Evolutionary conservation across 2,113 vertebrate species (phyloP).

Genomic region (Rhagologus leucostigma): DNA sequence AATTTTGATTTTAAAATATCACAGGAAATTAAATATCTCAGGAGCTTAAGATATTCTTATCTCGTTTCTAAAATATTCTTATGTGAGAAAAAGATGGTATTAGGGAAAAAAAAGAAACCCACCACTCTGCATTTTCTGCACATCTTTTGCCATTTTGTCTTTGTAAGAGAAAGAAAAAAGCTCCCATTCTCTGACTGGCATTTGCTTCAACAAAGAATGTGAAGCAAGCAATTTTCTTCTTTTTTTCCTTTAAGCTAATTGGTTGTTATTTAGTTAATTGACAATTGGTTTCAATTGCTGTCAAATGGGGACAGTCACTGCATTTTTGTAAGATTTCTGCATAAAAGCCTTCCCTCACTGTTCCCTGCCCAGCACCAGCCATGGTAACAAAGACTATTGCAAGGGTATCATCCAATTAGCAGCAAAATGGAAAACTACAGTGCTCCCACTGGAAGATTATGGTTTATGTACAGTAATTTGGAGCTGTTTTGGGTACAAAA

Average conservation of each 20-base stretch:
- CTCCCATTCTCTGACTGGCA: background rate
- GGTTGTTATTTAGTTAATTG: constrained; percentile 46
- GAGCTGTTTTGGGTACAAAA: constrained; percentile 32
- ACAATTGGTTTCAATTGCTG: constrained; percentile 29
- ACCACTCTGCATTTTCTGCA: background rate
- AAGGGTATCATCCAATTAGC: constrained; percentile 53
- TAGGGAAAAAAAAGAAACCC: background rate
- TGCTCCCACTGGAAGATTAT: constrained; percentile 10
- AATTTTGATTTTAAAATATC: background rate
- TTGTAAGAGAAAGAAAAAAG: background rate
- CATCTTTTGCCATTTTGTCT: background rate
- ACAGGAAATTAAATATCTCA: background rate
- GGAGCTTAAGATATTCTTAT: background rate
- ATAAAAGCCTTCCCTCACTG: background rate
- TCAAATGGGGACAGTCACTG: background rate
- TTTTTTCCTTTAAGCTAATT: constrained; percentile 26
- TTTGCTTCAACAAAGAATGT: constrained; percentile 14
- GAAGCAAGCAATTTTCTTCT: constrained; percentile 15
- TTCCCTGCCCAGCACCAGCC: background rate
- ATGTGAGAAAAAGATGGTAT: background rate
- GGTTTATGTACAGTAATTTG: constrained; percentile 44
- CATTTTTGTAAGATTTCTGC: constrained; percentile 13
- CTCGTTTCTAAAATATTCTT: background rate
- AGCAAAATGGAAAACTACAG: constrained; percentile 37
- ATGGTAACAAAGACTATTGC: background rate